Percentiles rank a stretch among this genome's conserved stretches.
Conservation (phyloP, 2,113 vertebrate genomes). For the Furnarius figulus region DNA sequence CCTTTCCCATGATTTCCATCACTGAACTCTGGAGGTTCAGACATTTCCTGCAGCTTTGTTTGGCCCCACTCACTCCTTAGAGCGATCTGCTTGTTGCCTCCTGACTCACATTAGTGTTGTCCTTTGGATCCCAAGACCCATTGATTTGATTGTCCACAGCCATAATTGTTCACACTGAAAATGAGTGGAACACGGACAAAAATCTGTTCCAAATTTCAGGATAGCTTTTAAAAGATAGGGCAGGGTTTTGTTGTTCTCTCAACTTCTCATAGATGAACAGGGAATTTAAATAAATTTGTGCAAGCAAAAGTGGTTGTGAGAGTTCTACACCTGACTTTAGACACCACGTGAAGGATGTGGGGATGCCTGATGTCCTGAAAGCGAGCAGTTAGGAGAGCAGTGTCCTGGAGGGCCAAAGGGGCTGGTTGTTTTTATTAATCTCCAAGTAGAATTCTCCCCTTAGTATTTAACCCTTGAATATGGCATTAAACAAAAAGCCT, state of each 20-base stretch:
- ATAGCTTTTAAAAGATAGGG: background rate
- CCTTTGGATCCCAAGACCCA: background rate
- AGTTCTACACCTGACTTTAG: background rate
- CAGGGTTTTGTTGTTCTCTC: background rate
- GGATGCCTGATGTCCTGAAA: background rate
- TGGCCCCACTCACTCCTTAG: background rate
- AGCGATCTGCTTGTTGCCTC: background rate
- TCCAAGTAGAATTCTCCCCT: background rate
- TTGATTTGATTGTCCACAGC: background rate
- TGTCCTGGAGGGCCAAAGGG: rapidly evolving
- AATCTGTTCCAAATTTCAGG: background rate
- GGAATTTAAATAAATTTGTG: background rate
- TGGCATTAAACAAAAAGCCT: background rate
- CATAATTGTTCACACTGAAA: background rate
- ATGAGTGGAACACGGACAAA: background rate
- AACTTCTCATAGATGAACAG: background rate
- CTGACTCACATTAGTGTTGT: background rate
- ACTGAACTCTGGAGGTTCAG: background rate
- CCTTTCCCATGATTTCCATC: background rate
- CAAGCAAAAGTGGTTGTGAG: background rate
- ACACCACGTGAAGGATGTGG: background rate
- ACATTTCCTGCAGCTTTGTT: background rate
- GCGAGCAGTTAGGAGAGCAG: background rate
- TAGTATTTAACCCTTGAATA: background rate
- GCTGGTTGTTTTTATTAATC: background rate